These are phyloP conservation scores for Nothura maculosa DNA, from an alignment of 2,797 vertebrate species.

Conservation along the genomic window DNA sequence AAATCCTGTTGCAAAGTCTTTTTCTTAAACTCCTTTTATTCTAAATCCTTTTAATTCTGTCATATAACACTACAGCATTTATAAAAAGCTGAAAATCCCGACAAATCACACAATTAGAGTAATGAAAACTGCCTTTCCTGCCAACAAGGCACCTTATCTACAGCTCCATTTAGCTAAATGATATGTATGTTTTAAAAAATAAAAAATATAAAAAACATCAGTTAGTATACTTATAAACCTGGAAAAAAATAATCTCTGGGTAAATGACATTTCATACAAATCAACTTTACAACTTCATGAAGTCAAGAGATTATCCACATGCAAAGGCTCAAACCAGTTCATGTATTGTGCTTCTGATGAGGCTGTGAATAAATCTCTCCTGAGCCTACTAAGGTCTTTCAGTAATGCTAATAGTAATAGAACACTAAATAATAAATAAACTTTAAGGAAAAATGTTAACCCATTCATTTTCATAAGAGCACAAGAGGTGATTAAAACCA, in stretches of 20 bases:
- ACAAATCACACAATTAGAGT: slow-evolving; percentile 90
- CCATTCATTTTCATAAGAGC: background rate
- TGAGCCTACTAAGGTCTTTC: background rate
- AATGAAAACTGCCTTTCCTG: slow-evolving; percentile 85
- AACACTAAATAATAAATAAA: background rate
- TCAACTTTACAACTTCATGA: slow-evolving; percentile 22
- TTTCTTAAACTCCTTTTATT: slow-evolving; percentile 86
- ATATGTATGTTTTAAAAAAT: background rate
- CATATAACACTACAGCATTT: slow-evolving; percentile 86
- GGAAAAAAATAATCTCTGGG: background rate
- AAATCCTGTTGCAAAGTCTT: slow-evolving; percentile 86
- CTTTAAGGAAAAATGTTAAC: background rate
- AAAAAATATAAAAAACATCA: background rate
- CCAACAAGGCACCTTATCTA: slow-evolving; percentile 77
- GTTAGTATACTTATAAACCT: slow-evolving; percentile 59
- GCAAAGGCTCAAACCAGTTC: slow-evolving; percentile 20
- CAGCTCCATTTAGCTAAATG: slow-evolving; percentile 78
- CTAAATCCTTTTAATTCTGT: slow-evolving; percentile 89
- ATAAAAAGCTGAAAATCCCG: slow-evolving; percentile 87
- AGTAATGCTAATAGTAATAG: background rate
- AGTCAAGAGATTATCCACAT: slow-evolving; percentile 38
- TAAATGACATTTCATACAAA: slow-evolving; percentile 55
- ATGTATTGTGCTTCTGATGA: background rate
- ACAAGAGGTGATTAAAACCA: background rate
- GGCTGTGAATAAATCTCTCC: background rate